phyloP scores from a whole-genome alignment of 2,888 invertebrate genomes.

The Polylopha cassiicola region DNA sequence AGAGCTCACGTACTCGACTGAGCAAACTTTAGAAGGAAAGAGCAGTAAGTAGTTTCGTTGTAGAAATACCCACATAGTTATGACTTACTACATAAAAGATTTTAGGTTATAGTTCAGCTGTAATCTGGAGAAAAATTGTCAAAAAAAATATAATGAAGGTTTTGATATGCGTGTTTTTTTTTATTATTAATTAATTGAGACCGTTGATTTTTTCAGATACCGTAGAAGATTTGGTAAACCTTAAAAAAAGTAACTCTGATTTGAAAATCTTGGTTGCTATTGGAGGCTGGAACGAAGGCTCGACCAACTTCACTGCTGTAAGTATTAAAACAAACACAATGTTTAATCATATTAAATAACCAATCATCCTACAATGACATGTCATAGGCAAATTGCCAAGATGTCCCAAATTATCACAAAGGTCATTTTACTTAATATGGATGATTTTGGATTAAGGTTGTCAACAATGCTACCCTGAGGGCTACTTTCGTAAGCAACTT shows the following conservation, averaged over 20 bases:
- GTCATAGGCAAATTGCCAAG: too few relatives aligned
- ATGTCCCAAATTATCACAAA: too few relatives aligned
- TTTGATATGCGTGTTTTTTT: too few relatives aligned
- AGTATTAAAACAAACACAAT: too few relatives aligned
- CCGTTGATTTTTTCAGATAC: constrained; percentile 20
- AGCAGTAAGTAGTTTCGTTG: constrained; percentile 22
- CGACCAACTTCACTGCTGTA: constrained; percentile 60
- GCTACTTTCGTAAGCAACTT: constrained; percentile 41
- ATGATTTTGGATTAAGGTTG: not conserved
- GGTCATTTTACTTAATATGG: too few relatives aligned
- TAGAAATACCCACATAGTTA: too few relatives aligned
- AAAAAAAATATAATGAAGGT: constrained; percentile 9
- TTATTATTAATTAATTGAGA: too few relatives aligned
- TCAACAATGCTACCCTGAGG: constrained; percentile 1
- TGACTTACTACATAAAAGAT: too few relatives aligned
- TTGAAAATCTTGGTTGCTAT: constrained; percentile 54
- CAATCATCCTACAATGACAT: too few relatives aligned
- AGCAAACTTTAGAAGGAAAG: constrained; percentile 14
- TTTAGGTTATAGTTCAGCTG: too few relatives aligned
- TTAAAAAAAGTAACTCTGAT: constrained; percentile 52
- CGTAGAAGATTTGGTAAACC: constrained; percentile 41
- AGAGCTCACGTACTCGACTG: constrained; percentile 5
- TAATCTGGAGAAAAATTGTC: too few relatives aligned
- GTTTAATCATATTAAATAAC: too few relatives aligned
- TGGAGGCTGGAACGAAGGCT: constrained; percentile 72